Conservation (phyloP, 2,888 invertebrate genomes). For the Phymatocera aterrima region DNA sequence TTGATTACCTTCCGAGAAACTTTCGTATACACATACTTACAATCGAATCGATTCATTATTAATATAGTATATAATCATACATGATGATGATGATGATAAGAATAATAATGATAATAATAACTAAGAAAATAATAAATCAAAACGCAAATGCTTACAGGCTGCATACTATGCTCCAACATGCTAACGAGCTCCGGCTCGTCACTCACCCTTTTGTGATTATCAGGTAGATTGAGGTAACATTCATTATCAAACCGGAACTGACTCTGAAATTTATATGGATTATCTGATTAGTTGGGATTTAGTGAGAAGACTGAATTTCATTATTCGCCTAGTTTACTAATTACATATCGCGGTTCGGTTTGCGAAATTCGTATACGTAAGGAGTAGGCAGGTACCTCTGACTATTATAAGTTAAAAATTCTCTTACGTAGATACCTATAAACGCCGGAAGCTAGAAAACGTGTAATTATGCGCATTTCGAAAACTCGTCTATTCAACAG, state of each 20-base stretch:
- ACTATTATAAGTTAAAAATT: neutral
- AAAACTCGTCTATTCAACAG: neutral
- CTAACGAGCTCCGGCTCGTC: conserved; percentile 74
- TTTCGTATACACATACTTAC: neutral
- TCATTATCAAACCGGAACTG: conserved; percentile 99
- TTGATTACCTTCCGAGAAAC: conserved; percentile 8
- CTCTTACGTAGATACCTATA: neutral
- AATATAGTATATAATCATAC: no score
- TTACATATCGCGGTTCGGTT: no score
- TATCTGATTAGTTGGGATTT: conserved; percentile 49
- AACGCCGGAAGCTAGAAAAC: neutral
- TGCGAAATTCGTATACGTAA: no score
- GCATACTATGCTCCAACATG: conserved; percentile 79
- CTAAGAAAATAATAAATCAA: conserved; percentile 56
- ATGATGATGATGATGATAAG: neutral
- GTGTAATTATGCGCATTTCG: conserved; percentile 20
- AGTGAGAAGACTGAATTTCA: no score
- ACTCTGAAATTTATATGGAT: conserved; percentile 82
- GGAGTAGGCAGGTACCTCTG: no score
- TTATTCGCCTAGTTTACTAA: neutral
- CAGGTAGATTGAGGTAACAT: conserved; percentile 97
- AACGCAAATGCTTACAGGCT: conserved; percentile 82
- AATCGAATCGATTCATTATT: conserved; percentile 2
- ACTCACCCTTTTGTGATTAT: conserved; percentile 99
- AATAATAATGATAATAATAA: conserved; percentile 49